phyloP scores from a whole-genome alignment of 2,113 vertebrate species.

The Otocyon megalotis region DNA sequence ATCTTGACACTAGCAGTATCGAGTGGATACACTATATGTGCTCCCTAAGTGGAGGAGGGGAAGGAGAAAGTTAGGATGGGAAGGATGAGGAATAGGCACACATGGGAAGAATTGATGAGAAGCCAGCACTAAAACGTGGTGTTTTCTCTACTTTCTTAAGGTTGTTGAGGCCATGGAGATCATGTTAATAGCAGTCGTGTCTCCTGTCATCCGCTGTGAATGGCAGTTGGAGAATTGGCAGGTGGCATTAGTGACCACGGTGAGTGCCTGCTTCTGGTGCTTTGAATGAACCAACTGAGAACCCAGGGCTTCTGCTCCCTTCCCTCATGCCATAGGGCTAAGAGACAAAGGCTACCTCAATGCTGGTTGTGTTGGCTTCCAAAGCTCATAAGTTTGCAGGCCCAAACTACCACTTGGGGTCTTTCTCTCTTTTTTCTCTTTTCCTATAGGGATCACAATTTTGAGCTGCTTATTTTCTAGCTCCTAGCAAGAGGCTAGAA shows the following conservation, averaged over 20 bases:
- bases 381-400: not conserved
- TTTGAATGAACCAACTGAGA: not conserved
- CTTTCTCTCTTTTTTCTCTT: not conserved
- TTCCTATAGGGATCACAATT: not conserved
- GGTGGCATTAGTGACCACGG: constrained; percentile 96
- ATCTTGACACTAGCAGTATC: not conserved
- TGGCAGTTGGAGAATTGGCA: constrained; percentile 97
- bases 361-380: not conserved
- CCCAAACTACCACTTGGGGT: not conserved
- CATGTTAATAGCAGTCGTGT: constrained; percentile 96
- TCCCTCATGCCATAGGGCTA: fast-evolving
- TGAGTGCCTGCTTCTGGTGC: constrained; percentile 83
- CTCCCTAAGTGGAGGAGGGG: not conserved
- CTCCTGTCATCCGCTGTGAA: constrained; percentile 94
- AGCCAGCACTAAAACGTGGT: fast-evolving
- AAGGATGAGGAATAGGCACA: not conserved
- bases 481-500: not conserved
- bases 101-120: not conserved
- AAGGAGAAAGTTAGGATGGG: not conserved
- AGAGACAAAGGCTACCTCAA: fast-evolving
- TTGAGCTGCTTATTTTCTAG: not conserved
- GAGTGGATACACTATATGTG: fast-evolving
- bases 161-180: constrained; percentile 98
- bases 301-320: fast-evolving
- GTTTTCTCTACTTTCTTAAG: constrained; percentile 79